phyloP scores from a whole-genome alignment of 2,797 vertebrate species.

The Sebastes miniatus region DNA sequence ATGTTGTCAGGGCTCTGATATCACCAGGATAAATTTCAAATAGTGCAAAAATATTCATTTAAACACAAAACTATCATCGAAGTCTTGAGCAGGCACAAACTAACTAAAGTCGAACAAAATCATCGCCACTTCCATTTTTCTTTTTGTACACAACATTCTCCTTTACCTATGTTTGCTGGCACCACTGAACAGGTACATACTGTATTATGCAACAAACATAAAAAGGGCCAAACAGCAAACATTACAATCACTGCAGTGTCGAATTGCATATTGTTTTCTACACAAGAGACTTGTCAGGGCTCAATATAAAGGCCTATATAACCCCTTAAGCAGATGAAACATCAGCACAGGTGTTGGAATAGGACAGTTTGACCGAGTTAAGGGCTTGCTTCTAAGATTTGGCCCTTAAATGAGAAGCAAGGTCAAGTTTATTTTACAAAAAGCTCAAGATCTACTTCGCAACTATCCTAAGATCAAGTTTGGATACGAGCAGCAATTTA shows the following conservation, averaged over 20 bases:
- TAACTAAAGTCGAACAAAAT: not conserved
- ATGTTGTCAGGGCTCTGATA: conserved; percentile 10
- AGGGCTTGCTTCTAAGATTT: conserved; percentile 19
- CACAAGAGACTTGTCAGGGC: conserved; percentile 5
- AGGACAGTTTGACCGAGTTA: not conserved
- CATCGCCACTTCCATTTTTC: not conserved
- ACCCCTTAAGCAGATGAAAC: conserved; percentile 14
- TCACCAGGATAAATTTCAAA: not conserved
- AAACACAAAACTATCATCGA: not conserved
- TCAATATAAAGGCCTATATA: conserved; percentile 4
- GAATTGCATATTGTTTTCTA: conserved; percentile 25
- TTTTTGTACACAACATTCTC: not conserved
- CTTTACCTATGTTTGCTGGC: conserved; percentile 22
- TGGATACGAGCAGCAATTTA: conserved; percentile 45
- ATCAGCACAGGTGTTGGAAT: conserved; percentile 12
- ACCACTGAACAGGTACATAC: conserved; percentile 34
- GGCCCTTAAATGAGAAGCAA: not conserved
- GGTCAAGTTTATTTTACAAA: conserved; percentile 8
- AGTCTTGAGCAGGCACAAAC: conserved; percentile 20
- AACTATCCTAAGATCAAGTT: conserved; percentile 38
- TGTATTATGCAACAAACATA: conserved; percentile 68
- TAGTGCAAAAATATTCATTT: not conserved
- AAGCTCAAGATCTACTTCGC: conserved; percentile 31
- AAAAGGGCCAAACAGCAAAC: conserved; percentile 62
- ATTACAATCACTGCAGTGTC: conserved; percentile 30